phyloP scores from a whole-genome alignment of 2,113 vertebrate genomes.

The Oncorhynchus nerka region DNA sequence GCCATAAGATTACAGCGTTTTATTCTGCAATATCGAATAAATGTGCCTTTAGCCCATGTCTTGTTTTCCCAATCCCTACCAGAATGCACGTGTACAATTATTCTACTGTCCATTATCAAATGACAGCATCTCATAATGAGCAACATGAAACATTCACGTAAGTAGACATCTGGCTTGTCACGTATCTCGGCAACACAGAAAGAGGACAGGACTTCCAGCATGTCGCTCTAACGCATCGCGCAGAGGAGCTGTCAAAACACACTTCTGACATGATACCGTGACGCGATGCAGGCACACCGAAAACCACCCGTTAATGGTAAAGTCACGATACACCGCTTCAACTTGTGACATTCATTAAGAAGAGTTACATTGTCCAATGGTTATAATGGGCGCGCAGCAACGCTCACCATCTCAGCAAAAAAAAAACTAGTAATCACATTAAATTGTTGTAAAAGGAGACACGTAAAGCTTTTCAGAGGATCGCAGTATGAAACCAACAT shows the following conservation, averaged over 20 bases:
- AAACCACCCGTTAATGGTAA: not conserved
- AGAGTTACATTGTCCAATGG: slow-evolving; percentile 54
- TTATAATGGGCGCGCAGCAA: slow-evolving; percentile 49
- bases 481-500: not conserved
- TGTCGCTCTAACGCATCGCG: slow-evolving; percentile 37
- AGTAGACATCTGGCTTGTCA: slow-evolving; percentile 63
- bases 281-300: slow-evolving; percentile 23
- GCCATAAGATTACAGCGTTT: not conserved
- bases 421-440: slow-evolving; percentile 54
- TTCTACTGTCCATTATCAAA: not conserved
- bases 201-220: slow-evolving; percentile 49
- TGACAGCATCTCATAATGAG: slow-evolving; percentile 58
- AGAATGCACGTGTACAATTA: not conserved
- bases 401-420: not conserved
- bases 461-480: not conserved
- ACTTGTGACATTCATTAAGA: not conserved
- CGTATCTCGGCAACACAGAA: slow-evolving; percentile 51
- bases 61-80: not conserved
- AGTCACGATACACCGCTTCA: not conserved
- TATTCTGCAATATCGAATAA: not conserved
- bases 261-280: slow-evolving; percentile 23
- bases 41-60: not conserved
- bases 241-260: slow-evolving; percentile 58
- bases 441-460: slow-evolving; percentile 1
- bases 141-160: slow-evolving; percentile 36